Conservation (phyloP, 2,888 invertebrate species). For the Sminthurides aquaticus region DNA sequence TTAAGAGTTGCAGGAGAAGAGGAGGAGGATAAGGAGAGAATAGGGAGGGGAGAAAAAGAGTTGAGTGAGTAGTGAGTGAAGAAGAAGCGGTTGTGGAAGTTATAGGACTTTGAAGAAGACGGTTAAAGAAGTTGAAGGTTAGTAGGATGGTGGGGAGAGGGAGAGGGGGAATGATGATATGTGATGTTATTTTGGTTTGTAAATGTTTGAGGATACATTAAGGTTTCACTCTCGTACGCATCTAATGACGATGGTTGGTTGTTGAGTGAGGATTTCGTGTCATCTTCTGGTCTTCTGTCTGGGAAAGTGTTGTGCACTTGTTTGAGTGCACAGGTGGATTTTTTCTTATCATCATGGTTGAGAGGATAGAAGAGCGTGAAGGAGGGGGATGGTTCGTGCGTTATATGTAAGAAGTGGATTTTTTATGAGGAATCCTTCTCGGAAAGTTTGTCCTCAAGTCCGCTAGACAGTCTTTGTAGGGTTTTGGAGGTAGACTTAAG, state of each 20-base stretch:
- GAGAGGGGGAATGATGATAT: too few relatives aligned
- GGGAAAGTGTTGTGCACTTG: constrained; percentile 3
- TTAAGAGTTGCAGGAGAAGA: too few relatives aligned
- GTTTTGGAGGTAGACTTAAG: too few relatives aligned
- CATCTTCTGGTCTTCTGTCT: not conserved
- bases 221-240: not conserved
- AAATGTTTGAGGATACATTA: not conserved
- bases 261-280: not conserved
- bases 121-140: not conserved
- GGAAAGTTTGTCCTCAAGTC: not conserved
- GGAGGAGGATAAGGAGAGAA: too few relatives aligned
- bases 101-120: too few relatives aligned
- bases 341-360: not conserved
- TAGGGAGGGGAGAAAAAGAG: not conserved
- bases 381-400: constrained; percentile 7
- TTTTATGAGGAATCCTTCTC: not conserved
- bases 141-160: not conserved
- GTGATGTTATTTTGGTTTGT: not conserved
- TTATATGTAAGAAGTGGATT: not conserved
- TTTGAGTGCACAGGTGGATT: constrained; percentile 5
- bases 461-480: not conserved
- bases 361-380: not conserved
- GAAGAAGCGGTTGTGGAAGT: too few relatives aligned
- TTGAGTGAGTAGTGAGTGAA: too few relatives aligned
- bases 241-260: not conserved